Base-by-base conservation (phyloP, 2,113 vertebrate genomes). In the Oryzias melastigma region DNA sequence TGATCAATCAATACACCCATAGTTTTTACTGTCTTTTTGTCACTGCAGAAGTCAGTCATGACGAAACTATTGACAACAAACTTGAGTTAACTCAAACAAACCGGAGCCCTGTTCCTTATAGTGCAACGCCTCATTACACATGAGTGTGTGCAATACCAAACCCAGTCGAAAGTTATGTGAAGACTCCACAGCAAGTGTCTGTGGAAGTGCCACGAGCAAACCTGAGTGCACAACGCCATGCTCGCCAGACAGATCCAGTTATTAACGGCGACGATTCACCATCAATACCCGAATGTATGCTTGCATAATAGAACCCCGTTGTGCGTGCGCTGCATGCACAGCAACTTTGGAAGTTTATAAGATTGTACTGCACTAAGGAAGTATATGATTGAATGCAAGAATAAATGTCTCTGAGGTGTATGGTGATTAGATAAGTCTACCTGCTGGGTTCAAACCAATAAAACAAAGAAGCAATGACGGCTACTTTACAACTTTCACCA, bases 271-370 rank as follows among this genome's bases (percentile, higher is more conserved):
- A 72, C 60, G 3, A 56, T 65, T 64, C 69, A 76, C 75, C 63
- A 78, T 81, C 77, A 81, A 25, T 25, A 25, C 29, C n/a, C n/a
- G 7, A 8, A 35, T 7, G 71, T 71, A 62, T 52, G 41, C 77
- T 88, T 87, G 62, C 66, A 78, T 85, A 85, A 87, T 27, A 58
- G 80, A 86, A 84, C 79, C 74, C 35, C 78, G 58, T 75, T 64
- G 62, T 58, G 72, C 73, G 62, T 65, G 64, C 53, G 71, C 70
- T 59, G 62, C 51, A 85, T 75, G 56, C 45, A 47, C 43, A 44
- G 65, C 49, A 16, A 64, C 53, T 5, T 29, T 58, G 59, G 27
- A 29, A 29, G 27, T 8, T 8, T 35, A 12, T 12, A 65, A 53
- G 70, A 71, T 77, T 64, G 71, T 75, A 71, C 43, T 22, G 20